Conservation (phyloP, 2,888 invertebrate species). For the Penaeus monodon region DNA sequence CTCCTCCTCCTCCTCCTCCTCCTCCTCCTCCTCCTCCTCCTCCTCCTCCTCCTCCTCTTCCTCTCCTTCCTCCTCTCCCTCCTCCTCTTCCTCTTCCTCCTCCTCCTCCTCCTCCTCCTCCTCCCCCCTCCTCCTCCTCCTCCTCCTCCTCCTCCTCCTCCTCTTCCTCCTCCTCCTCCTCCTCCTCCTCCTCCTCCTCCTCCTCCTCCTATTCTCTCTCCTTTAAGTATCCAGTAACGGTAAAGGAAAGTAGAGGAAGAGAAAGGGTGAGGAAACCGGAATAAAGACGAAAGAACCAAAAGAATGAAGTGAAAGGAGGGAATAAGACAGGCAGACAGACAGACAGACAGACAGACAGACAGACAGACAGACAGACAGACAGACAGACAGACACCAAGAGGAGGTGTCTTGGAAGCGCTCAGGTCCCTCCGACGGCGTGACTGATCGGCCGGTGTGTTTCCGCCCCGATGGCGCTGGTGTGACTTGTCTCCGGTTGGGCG, state of each 20-base stretch:
- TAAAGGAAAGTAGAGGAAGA: background rate
- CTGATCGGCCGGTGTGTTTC: no score
- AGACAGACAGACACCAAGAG: background rate
- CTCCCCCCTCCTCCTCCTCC: no score
- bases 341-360: background rate
- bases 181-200: no score
- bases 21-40: background rate
- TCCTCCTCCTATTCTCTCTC: background rate
- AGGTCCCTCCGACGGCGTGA: no score
- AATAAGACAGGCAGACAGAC: background rate
- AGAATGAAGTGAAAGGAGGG: background rate
- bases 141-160: background rate
- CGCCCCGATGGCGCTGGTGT: no score
- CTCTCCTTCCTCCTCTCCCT: no score
- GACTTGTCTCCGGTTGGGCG: no score
- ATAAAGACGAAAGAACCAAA: background rate
- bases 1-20: slow-evolving; percentile 8
- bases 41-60: no score
- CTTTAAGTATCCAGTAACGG: background rate
- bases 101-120: no score
- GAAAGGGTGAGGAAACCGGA: background rate
- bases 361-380: background rate
- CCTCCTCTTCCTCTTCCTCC: background rate
- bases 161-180: background rate
- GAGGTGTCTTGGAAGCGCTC: no score